Base-by-base conservation (phyloP, 2,113 vertebrate genomes). In the Myotis yumanensis region DNA sequence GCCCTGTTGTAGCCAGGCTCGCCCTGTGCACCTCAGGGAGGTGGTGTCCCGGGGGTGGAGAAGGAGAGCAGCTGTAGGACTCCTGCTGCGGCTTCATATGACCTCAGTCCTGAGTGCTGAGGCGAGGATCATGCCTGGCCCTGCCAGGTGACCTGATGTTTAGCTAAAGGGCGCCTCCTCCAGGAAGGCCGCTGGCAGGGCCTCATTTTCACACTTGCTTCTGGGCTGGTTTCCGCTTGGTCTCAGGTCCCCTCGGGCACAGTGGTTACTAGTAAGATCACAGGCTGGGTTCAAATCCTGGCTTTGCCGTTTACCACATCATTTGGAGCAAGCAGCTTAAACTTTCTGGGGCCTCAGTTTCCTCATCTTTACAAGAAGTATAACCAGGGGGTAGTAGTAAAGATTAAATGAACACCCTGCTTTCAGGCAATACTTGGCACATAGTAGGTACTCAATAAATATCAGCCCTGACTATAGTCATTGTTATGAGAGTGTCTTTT, bases 141-240 rank as follows among this genome's bases (percentile, higher is more conserved):
- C 57, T 2, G 15, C 17, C 69, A 43, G 57, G 51, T 40, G 17
- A 51, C 28, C 51, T 46, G 52, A 71, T 20, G 23, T 20, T 86
- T 35, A 23, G 20, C 14, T 16, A 11, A 80, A 25, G 52, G 66
- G 43, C 62, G 4, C 46, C 40, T 72, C 87, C 32, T 91, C 90
- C 95, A 90, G 94, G 90, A 93, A 93, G 92, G 51, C 69, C 4
- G 0, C 80, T 14, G 51, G 25, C 57, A 43, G 43, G 43, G 43
- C 28, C 15, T 92, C 35, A 17, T 28, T 17, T 72, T 87, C 37
- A 25, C 30, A 52, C 35, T 72, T 52, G 52, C n/a, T 40, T 52
- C 4, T 6, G 22, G 85, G n/a, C 52, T 15, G 2, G 11, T 46
- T 89, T 84, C 88, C 59, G 43, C 57, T 64, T 35, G 52, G 62